Evolutionary conservation across 37 sponge, comb jelly and placozoan species (phyloP), one percentile per base, ranked within the genome.

Genomic region (Chondrosia reniformis): DNA sequence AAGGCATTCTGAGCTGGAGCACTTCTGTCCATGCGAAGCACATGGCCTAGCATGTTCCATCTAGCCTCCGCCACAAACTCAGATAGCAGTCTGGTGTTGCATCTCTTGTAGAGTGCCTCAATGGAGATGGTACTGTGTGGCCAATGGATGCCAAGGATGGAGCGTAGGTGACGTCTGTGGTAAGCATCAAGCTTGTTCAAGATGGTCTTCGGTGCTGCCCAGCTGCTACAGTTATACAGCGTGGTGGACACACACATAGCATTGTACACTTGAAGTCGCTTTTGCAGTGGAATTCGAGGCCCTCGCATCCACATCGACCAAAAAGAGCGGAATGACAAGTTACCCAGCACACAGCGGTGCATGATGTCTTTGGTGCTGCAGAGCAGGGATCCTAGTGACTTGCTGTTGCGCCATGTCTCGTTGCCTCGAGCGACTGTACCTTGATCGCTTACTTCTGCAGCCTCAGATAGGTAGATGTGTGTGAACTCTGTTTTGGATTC

Each of bases 401-500:
- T 79, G 4, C 21, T 44, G 49, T 28, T 36, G n/a, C 66, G 59
- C 79, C 79, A 79, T 62, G 38, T 65, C 40, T 79, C 79, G 3
- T 4, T 44, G 17, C 63, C 27, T 5, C 62, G 55, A 28, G 24
- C 6, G 31, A 63, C 8, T 45, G 61, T 46, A 27, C 7, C 10
- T 32, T 79, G 39, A 32, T 79, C 38, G 33, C 37, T 33, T 3
- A 7, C 44, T n/a, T n/a, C n/a, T n/a, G n/a, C n/a, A n/a, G n/a
- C n/a, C n/a, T n/a, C n/a, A 30, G 79, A 65, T 22, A 79, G 49
- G 40, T 63, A 42, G 44, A 79, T 42, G 45, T 79, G 66, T 38
- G 46, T 24, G 45, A 63, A 63, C 27, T 79, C 79, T 22, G 66
- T 79, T 63, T n/a, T 79, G 2, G 65, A 44, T 63, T 79, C 79